phyloP scores from a whole-genome alignment of 2,113 vertebrate genomes.

The Sinocyclocheilus maitianheensis region DNA sequence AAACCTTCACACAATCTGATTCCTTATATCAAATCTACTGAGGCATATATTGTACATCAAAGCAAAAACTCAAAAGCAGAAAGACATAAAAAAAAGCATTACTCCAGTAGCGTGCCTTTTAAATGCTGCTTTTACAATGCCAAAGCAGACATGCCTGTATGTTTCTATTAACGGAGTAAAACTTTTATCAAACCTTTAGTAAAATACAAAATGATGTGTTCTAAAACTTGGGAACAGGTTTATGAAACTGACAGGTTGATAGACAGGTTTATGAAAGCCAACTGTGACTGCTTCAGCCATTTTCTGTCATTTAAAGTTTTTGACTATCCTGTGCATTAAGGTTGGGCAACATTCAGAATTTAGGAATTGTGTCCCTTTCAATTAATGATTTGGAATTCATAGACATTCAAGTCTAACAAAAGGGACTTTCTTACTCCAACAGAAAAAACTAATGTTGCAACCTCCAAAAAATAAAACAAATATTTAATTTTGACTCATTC shows the following conservation, averaged over 20 bases:
- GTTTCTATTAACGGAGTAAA: background rate
- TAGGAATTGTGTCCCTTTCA: background rate
- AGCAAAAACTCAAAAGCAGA: background rate
- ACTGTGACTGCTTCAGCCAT: background rate
- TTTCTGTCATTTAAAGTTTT: background rate
- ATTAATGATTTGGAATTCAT: no score
- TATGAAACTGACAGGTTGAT: background rate
- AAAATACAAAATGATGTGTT: background rate
- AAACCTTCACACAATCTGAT: background rate
- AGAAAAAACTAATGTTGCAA: no score
- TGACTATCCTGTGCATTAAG: background rate
- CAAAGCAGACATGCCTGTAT: background rate
- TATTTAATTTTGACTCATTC: no score
- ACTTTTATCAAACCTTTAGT: background rate
- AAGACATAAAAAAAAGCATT: background rate
- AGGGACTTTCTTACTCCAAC: no score
- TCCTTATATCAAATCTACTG: conserved; percentile 1
- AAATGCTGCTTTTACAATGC: background rate
- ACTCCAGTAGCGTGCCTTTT: background rate
- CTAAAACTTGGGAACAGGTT: background rate
- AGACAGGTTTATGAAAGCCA: background rate
- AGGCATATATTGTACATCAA: background rate
- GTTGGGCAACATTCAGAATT: background rate
- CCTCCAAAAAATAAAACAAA: no score
- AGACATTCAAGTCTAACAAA: no score